Conservation (phyloP, 2,797 vertebrate species). For the Falco rusticolus region DNA sequence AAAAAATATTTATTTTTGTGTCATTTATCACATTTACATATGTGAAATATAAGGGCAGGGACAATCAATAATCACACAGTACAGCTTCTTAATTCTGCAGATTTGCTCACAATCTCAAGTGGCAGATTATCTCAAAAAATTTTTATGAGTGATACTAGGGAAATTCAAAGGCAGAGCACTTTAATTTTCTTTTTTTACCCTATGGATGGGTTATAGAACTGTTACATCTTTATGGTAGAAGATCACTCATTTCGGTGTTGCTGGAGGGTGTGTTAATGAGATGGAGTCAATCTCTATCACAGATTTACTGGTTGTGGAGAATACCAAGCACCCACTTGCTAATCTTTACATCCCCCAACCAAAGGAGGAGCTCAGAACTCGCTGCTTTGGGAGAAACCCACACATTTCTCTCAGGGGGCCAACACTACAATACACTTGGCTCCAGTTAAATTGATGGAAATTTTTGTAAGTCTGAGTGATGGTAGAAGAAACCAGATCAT, state of each 20-base stretch:
- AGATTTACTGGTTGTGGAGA: not conserved
- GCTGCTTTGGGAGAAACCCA: not conserved
- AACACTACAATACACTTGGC: not conserved
- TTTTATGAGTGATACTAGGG: accelerated
- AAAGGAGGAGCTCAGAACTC: not conserved
- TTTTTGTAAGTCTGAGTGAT: not conserved
- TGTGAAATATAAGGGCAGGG: not conserved
- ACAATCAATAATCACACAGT: not conserved
- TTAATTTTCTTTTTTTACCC: not conserved
- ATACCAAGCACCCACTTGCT: not conserved
- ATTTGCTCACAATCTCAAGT: not conserved
- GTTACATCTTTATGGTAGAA: not conserved
- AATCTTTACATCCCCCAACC: not conserved
- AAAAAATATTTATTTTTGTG: not conserved
- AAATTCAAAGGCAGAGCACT: not conserved
- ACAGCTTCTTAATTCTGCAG: not conserved
- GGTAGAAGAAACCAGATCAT: not conserved
- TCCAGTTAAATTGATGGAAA: not conserved
- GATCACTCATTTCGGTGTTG: not conserved
- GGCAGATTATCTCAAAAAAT: not conserved
- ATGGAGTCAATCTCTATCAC: not conserved
- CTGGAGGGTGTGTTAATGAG: not conserved
- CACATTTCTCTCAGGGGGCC: not conserved
- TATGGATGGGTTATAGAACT: not conserved
- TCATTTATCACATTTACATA: not conserved